Evolutionary conservation across 92 coral and sea anemone genomes (phyloP).

Genomic region (Porites divaricata): DNA sequence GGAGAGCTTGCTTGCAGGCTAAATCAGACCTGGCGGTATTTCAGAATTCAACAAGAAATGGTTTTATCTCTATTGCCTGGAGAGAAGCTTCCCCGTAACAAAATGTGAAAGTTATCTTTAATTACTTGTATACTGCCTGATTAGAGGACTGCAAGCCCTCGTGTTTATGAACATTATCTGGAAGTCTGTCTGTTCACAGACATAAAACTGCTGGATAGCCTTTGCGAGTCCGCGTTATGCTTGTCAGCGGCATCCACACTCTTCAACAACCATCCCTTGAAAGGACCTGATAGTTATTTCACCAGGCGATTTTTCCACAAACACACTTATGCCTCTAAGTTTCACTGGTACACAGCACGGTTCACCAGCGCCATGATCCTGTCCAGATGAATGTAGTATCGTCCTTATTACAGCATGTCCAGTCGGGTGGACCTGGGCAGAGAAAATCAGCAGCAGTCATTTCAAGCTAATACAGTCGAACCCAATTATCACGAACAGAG

Average conservation of each 20-base stretch:
- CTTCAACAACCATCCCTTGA: slow-evolving; percentile 14
- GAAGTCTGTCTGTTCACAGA: too few relatives aligned
- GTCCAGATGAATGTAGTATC: background rate
- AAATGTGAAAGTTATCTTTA: too few relatives aligned
- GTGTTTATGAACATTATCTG: too few relatives aligned
- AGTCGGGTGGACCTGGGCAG: slow-evolving; percentile 20
- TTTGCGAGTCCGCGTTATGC: too few relatives aligned
- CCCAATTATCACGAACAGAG: background rate
- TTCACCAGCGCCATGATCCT: slow-evolving; percentile 6
- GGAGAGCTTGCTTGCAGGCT: too few relatives aligned
- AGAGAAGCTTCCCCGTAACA: too few relatives aligned
- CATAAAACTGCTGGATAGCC: too few relatives aligned
- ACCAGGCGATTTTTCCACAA: background rate
- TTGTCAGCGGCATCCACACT: slow-evolving; percentile 38
- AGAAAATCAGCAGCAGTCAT: background rate
- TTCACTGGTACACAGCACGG: slow-evolving; percentile 41
- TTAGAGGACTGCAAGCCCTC: too few relatives aligned
- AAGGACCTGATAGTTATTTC: background rate
- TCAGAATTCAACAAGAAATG: too few relatives aligned
- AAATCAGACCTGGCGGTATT: too few relatives aligned
- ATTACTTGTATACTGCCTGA: too few relatives aligned
- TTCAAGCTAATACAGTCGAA: background rate
- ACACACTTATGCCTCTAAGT: slow-evolving; percentile 3
- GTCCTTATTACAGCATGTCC: slow-evolving; percentile 13
- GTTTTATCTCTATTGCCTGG: too few relatives aligned